Conservation (phyloP, 2,888 invertebrate species). For the Heterodera filipjevi region DNA sequence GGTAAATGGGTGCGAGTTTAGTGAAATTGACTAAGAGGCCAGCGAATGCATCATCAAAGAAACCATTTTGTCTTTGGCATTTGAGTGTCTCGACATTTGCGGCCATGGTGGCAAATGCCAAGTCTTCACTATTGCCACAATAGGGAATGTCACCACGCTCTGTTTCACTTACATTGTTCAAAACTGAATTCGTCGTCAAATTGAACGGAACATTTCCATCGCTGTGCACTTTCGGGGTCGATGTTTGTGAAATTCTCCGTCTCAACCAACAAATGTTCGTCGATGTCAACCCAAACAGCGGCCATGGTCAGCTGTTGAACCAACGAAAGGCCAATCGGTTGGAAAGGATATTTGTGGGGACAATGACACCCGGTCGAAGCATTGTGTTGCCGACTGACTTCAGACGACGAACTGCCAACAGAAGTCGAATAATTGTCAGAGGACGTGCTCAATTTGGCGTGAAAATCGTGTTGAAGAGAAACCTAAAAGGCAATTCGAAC, state of each 20-base stretch:
- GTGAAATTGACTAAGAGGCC: too few relatives aligned
- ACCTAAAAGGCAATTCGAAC: background rate
- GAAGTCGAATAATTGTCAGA: background rate
- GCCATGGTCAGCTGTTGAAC: slow-evolving; percentile 38
- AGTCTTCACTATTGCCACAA: too few relatives aligned
- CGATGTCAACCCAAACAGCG: slow-evolving; percentile 44
- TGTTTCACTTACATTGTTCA: slow-evolving; percentile 71
- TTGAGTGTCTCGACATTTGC: too few relatives aligned
- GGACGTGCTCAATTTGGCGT: background rate
- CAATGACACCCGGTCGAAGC: background rate
- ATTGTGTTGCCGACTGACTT: background rate
- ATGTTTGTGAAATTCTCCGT: slow-evolving; percentile 85
- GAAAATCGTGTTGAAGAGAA: slow-evolving; percentile 21
- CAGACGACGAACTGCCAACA: background rate
- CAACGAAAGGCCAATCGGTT: slow-evolving; percentile 18
- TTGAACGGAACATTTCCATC: slow-evolving; percentile 74
- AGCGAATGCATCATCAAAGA: too few relatives aligned
- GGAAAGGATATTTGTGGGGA: slow-evolving; percentile 23
- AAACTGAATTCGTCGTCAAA: slow-evolving; percentile 67
- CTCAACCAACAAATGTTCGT: slow-evolving; percentile 70
- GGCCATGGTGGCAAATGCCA: too few relatives aligned
- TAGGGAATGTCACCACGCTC: too few relatives aligned
- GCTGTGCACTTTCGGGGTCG: slow-evolving; percentile 78
- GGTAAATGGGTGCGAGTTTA: too few relatives aligned
- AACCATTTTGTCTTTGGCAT: too few relatives aligned